Base-by-base conservation (phyloP, 2,113 vertebrate species). In the Hirundichthys speculiger region DNA sequence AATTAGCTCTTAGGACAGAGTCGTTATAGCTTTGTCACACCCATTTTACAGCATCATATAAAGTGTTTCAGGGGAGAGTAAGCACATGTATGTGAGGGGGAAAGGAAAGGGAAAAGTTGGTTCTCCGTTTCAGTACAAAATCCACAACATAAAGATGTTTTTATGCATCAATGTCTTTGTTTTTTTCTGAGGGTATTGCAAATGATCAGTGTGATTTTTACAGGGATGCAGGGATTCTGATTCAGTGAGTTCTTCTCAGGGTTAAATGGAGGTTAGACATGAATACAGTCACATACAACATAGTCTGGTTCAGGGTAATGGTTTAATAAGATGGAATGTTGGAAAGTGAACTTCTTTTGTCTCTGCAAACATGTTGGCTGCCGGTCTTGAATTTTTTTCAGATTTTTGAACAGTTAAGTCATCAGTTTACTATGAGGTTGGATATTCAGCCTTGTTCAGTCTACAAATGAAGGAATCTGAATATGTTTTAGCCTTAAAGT, bases 261-360 rank as follows among this genome's bases (percentile, higher is more conserved):
- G 21, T 53, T n/a, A 58, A 20, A 41, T 7, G 6, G 46, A 20
- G 25, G 72, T 65, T 60, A 63, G 13, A 25, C 0, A 13, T 52
- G 40, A 74, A 20, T 25, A 52, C 48, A 27, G 42, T 50, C 45
- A 47, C 30, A 34, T 34, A 34, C 40, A 52, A 42, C 13, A 54
- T 7, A 58, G 22, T 19, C 20, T 21, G 30, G 34, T 14, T 68
- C 34, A 41, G 41, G 30, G 27, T 58, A 39, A 40, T 13, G 24
- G 38, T 56, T 43, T 38, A 62, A 66, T 20, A 46, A 45, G 10
- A 12, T 60, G 47, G 49, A 34, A 60, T 52, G 6, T 24, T 24
- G 15, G 64, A 45, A 22, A 72, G 19, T 41, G 30, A 40, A 16
- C n/a, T n/a, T 45, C 10, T 55, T 72, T 45, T 56, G 55, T 77